Conservation (phyloP, 2,113 vertebrate species). For the Trinectes maculatus region DNA sequence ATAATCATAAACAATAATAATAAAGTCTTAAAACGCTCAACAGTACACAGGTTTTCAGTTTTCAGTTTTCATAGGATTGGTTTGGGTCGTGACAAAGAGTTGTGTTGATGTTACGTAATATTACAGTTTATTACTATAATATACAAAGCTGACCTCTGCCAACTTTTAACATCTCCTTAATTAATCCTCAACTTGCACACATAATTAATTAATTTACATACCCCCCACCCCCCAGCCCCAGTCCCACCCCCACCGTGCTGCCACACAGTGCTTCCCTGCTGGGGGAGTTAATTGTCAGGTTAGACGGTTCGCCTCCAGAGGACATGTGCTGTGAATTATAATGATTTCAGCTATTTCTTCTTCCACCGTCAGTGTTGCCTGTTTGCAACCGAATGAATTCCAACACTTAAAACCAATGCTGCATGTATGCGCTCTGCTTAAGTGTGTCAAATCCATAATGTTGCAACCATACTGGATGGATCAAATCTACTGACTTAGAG, state of each 20-base stretch:
- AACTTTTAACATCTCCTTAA: conserved; percentile 63
- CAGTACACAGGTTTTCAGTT: too few relatives aligned
- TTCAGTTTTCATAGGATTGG: too few relatives aligned
- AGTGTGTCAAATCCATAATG: too few relatives aligned
- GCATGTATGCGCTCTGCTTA: too few relatives aligned
- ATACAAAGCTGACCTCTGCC: conserved; percentile 29
- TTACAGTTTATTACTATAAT: not conserved
- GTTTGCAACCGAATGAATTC: conserved; percentile 31
- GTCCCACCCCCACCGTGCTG: conserved; percentile 7
- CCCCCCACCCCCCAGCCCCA: conserved; percentile 2
- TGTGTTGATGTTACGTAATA: conserved; percentile 13
- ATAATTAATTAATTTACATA: conserved; percentile 73
- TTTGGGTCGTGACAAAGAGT: conserved; percentile 3
- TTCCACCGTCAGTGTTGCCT: conserved; percentile 2
- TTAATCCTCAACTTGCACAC: conserved; percentile 67
- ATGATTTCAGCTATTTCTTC: conserved; percentile 51
- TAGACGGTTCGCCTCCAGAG: conserved; percentile 58
- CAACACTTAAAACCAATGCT: too few relatives aligned
- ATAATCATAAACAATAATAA: too few relatives aligned
- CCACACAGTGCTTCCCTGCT: conserved; percentile 62
- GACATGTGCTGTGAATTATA: conserved; percentile 64
- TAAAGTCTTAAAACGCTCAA: too few relatives aligned
- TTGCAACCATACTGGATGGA: too few relatives aligned
- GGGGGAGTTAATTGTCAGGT: conserved; percentile 78
- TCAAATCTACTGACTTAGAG: too few relatives aligned